phyloP scores from a whole-genome alignment of 1,140 invertebrate species.

The Tetramorium parvispinum region DNA sequence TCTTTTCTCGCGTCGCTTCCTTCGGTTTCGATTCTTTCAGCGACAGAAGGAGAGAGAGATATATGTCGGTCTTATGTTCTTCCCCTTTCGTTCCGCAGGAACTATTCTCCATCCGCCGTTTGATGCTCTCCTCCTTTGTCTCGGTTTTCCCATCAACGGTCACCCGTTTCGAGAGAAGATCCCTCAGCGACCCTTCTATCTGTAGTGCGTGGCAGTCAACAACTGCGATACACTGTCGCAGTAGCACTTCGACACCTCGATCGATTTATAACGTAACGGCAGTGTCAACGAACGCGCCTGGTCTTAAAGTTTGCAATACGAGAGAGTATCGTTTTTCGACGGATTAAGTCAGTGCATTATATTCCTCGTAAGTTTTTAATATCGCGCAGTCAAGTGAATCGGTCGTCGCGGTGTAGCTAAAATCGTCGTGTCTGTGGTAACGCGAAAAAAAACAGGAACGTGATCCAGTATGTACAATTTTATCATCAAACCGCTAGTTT shows the following conservation, averaged over 20 bases:
- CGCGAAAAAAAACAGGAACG: neutral
- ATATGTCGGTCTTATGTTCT: neutral
- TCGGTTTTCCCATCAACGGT: conserved; percentile 60
- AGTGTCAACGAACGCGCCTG: conserved; percentile 23
- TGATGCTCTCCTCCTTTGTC: conserved; percentile 4
- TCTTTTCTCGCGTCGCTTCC: conserved; percentile 46
- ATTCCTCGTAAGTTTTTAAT: neutral
- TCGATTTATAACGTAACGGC: conserved; percentile 57
- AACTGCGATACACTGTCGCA: conserved; percentile 57
- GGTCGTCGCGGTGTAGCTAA: neutral
- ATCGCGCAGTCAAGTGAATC: neutral
- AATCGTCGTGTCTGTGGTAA: neutral
- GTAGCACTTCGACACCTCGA: conserved; percentile 67
- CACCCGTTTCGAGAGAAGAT: conserved; percentile 45
- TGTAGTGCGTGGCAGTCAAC: conserved; percentile 45
- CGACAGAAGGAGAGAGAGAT: neutral
- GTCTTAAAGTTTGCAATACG: neutral
- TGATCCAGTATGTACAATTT: neutral
- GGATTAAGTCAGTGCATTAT: neutral
- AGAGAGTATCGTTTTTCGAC: conserved; percentile 22
- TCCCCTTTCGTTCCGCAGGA: conserved; percentile 38
- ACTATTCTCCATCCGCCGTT: conserved; percentile 8
- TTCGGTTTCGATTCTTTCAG: neutral
- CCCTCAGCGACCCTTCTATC: conserved; percentile 53
- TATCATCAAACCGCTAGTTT: neutral